phyloP scores from a whole-genome alignment of 2,797 vertebrate species.

The Rhynchonycteris naso region DNA sequence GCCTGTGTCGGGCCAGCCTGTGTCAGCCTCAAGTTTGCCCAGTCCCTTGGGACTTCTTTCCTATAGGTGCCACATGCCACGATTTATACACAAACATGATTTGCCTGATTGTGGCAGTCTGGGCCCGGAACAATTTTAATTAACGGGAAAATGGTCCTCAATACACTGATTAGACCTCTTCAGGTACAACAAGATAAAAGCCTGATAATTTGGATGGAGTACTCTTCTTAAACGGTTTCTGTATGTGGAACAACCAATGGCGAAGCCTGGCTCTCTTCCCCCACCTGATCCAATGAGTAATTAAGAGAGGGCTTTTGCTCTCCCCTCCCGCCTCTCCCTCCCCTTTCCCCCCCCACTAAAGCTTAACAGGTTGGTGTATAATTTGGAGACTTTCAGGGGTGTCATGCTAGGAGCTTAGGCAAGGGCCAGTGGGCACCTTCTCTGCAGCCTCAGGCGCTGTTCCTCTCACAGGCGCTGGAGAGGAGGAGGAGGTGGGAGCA shows the following conservation, averaged over 20 bases:
- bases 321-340: slow-evolving; percentile 60
- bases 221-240: slow-evolving; percentile 85
- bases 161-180: slow-evolving; percentile 89
- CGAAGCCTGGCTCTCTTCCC: slow-evolving; percentile 83
- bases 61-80: slow-evolving; percentile 53
- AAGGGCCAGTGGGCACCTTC: slow-evolving; percentile 52
- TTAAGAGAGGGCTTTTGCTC: slow-evolving; percentile 86
- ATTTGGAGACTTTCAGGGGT: slow-evolving; percentile 84
- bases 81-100: slow-evolving; percentile 80
- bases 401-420: slow-evolving; percentile 77
- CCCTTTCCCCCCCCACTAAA: slow-evolving; percentile 59
- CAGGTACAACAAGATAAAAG: slow-evolving; percentile 90
- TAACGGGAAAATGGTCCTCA: slow-evolving; percentile 89
- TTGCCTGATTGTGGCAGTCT: slow-evolving; percentile 86
- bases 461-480: not conserved
- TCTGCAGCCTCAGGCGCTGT: not conserved
- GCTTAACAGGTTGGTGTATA: slow-evolving; percentile 86
- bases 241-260: slow-evolving; percentile 85
- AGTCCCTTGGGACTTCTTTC: not conserved
- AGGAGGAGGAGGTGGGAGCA: not conserved
- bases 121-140: slow-evolving; percentile 89
- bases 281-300: slow-evolving; percentile 88
- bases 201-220: slow-evolving; percentile 89
- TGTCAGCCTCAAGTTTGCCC: not conserved
- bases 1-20: not conserved